Conservation (phyloP, 2,797 vertebrate species). For the Scolopax bukidnonensis region DNA sequence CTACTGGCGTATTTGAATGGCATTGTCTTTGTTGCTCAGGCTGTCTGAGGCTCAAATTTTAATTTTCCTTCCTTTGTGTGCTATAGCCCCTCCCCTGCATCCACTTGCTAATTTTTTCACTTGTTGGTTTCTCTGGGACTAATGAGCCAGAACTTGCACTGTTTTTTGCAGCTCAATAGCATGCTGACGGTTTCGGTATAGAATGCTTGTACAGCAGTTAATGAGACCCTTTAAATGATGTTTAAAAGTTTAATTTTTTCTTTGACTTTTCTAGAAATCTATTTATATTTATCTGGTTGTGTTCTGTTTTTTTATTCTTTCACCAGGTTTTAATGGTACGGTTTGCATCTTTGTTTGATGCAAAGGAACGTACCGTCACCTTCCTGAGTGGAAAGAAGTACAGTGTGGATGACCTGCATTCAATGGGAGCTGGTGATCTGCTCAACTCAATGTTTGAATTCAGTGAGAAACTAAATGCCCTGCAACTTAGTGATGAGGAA, state of each 20-base stretch:
- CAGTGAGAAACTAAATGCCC: constrained; percentile 92
- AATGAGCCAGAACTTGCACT: not conserved
- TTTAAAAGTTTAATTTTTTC: not conserved
- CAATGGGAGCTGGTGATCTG: constrained; percentile 93
- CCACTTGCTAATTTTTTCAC: not conserved
- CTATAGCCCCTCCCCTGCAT: not conserved
- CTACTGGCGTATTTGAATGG: constrained; percentile 17
- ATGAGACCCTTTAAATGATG: not conserved
- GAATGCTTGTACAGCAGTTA: not conserved
- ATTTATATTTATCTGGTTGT: not conserved
- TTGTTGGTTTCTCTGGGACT: not conserved
- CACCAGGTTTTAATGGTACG: constrained; percentile 95
- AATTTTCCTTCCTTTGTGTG: not conserved
- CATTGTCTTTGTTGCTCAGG: constrained; percentile 20
- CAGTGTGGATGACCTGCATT: constrained; percentile 88
- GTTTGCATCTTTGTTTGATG: constrained; percentile 93
- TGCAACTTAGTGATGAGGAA: constrained; percentile 91
- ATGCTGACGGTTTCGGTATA: not conserved
- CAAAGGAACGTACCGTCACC: constrained; percentile 91
- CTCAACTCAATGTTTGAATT: constrained; percentile 98
- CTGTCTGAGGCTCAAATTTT: constrained; percentile 29
- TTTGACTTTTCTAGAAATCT: not conserved
- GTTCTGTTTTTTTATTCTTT: constrained; percentile 2
- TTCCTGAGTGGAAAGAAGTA: constrained; percentile 95
- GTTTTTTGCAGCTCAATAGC: not conserved